These are phyloP conservation scores for Tanytarsus gracilentus DNA, from an alignment of 2,888 invertebrate genomes.

Conservation along the genomic window DNA sequence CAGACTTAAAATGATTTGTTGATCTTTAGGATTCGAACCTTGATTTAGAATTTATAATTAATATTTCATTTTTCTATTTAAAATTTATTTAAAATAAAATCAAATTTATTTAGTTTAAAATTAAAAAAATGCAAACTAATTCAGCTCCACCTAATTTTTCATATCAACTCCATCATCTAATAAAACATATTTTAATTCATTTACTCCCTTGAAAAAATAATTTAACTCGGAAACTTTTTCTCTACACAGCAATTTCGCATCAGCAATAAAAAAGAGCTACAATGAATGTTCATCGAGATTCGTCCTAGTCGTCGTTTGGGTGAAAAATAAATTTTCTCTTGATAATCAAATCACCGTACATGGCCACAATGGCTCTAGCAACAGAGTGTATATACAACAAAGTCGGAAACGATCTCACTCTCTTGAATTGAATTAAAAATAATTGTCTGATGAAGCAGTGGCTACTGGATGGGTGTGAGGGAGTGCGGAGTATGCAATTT, in stretches of 20 bases:
- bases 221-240: not conserved
- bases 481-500: conserved; percentile 6
- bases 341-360: conserved; percentile 17
- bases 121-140: too few species aligned
- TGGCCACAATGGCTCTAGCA: not conserved
- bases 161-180: too few species aligned
- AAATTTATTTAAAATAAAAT: too few species aligned
- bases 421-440: conserved; percentile 24
- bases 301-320: too few species aligned
- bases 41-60: too few species aligned
- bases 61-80: too few species aligned
- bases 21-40: too few species aligned
- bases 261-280: not conserved
- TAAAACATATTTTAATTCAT: too few species aligned
- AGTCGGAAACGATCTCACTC: not conserved
- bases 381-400: not conserved
- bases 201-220: too few species aligned
- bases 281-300: not conserved
- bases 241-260: not conserved
- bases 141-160: too few species aligned
- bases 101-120: too few species aligned
- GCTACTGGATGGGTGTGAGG: not conserved
- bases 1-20: too few species aligned
- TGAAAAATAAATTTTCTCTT: conserved; percentile 10
- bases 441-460: conserved; percentile 26